These are phyloP conservation scores for Pterocles orientalis DNA, from an alignment of 2,113 vertebrate genomes.

Conservation along the genomic window DNA sequence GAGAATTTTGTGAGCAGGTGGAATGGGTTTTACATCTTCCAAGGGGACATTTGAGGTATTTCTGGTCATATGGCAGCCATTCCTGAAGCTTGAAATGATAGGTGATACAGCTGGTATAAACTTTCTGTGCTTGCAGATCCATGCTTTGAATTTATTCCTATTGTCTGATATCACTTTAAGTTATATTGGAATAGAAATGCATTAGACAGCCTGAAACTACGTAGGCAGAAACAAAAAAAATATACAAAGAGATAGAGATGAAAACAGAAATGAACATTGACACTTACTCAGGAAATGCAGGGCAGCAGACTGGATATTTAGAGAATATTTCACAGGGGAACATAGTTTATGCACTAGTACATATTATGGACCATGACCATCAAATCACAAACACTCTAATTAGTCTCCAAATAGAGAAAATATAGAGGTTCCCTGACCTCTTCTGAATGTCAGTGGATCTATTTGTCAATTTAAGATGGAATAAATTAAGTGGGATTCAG, in stretches of 20 bases:
- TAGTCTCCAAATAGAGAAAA: background rate
- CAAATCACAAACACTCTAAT: background rate
- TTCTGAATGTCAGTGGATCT: background rate
- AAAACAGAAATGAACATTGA: background rate
- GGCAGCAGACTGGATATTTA: background rate
- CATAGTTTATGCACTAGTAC: background rate
- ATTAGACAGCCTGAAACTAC: background rate
- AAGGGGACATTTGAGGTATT: background rate
- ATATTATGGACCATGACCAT: background rate
- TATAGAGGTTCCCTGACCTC: background rate
- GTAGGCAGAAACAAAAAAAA: background rate
- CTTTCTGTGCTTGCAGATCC: background rate
- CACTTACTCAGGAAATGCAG: background rate
- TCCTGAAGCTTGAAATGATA: background rate
- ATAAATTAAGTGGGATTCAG: background rate
- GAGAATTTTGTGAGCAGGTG: constrained; percentile 10
- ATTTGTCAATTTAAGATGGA: background rate
- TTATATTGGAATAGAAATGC: background rate
- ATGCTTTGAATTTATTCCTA: background rate
- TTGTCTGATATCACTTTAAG: background rate
- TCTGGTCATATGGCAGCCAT: background rate
- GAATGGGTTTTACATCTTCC: constrained; percentile 11
- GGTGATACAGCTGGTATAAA: background rate
- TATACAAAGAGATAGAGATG: background rate
- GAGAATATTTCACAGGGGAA: background rate